Evolutionary conservation across 1,140 invertebrate species (phyloP), one percentile per base, ranked within the genome.

Genomic region (Amyelois transitella): DNA sequence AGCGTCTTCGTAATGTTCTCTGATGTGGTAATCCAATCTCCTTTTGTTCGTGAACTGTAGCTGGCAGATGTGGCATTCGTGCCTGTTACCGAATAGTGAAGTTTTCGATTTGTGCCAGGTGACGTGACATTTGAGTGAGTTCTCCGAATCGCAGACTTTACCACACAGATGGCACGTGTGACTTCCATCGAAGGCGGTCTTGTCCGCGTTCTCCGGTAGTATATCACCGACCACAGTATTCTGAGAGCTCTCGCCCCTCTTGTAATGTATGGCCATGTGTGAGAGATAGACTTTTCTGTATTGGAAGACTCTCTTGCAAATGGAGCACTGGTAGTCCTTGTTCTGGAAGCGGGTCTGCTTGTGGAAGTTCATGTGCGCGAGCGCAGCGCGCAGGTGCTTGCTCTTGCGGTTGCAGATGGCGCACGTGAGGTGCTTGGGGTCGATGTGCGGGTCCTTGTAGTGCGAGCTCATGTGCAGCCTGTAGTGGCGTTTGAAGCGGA

Each of bases 301-400:
- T 51, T 85, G 82, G 50, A 89, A 89, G 0, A 86, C 73, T 32
- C 77, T 64, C 52, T 86, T 81, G 64, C 88, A 89, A 21, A 89
- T 81, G 18, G 82, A 77, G 56, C 88, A 89, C 58, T 85, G 73
- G 61, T 88, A 88, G 67, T 88, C 82, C 21, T 82, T 81, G 60
- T 64, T 80, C 45, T 82, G 66, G 60, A 88, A 88, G 18, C 85
- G 78, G 0, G 83, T 86, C 48, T 88, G 76, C 24, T 85, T 88
- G 65, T 89, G 88, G 71, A 65, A 89, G 53, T 81, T 88, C 81
- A 88, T 85, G 51, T 89, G 88, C 14, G 74, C 74, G 53, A 81
- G 78, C 17, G 85, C 85, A 5, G 86, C 86, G 12, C 88, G 81
- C 3, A 89, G 60, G 55, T 89, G 81, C 53, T 89, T 88, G 61